phyloP scores from a whole-genome alignment of 2,888 invertebrate genomes.

The Platycnemis pennipes region DNA sequence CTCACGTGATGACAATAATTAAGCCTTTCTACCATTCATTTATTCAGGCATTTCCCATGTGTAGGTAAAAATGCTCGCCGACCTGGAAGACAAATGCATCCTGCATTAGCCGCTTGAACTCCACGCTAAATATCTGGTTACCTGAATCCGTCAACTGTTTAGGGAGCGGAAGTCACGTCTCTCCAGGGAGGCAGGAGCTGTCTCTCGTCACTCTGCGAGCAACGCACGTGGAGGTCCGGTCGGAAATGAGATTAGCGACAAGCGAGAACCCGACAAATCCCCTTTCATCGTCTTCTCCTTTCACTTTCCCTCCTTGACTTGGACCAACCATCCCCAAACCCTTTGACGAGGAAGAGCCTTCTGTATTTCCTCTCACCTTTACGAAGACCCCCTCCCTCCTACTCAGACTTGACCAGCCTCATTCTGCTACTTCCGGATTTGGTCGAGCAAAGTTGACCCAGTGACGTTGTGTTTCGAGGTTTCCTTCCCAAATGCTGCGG shows the following conservation, averaged over 20 bases:
- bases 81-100: background rate
- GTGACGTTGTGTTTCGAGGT: background rate
- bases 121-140: background rate
- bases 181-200: background rate
- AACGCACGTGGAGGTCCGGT: background rate
- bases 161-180: background rate
- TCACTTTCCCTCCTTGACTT: constrained; percentile 12
- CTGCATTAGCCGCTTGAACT: background rate
- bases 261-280: background rate
- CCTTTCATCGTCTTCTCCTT: background rate
- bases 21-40: too few species aligned
- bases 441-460: background rate
- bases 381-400: background rate
- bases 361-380: background rate
- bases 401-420: background rate
- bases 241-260: background rate
- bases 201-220: background rate
- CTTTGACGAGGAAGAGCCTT: background rate
- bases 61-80: too few species aligned
- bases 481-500: background rate
- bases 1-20: too few species aligned
- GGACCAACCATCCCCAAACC: background rate
- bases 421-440: background rate
- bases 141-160: background rate
- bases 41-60: too few species aligned